These are phyloP conservation scores for Oscheius sp. DNA, from an alignment of 2,888 invertebrate species.

Conservation along the genomic window DNA sequence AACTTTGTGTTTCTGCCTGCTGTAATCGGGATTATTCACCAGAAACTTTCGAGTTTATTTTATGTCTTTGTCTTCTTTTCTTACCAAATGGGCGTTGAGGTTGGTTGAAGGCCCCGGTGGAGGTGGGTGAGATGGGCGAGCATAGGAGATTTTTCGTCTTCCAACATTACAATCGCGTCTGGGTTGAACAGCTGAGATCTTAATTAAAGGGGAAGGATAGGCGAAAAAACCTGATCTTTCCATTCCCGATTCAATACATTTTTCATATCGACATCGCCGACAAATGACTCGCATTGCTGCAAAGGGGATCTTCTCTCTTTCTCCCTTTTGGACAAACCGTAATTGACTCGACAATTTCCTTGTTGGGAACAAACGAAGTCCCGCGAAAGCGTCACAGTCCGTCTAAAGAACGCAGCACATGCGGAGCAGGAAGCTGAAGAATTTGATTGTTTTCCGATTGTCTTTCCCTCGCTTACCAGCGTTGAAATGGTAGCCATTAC, in stretches of 20 bases:
- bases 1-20: not conserved
- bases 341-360: conserved; percentile 48
- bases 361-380: conserved; percentile 46
- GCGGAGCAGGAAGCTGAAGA: conserved; percentile 55
- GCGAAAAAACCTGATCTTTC: too few species aligned
- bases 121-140: conserved; percentile 30
- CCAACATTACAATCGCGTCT: conserved; percentile 55
- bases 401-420: conserved; percentile 56
- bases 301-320: not conserved
- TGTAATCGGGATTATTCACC: too few species aligned
- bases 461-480: not conserved
- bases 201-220: too few species aligned
- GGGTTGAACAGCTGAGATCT: conserved; percentile 57
- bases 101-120: not conserved
- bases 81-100: too few species aligned
- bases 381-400: conserved; percentile 54
- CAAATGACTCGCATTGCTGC: conserved; percentile 58
- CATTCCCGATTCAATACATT: conserved; percentile 54
- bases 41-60: too few species aligned
- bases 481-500: conserved; percentile 58
- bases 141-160: conserved; percentile 44
- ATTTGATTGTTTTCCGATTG: conserved; percentile 52
- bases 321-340: conserved; percentile 33
- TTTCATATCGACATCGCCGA: conserved; percentile 51
- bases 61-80: too few species aligned